Conservation (phyloP, 2,797 vertebrate species). For the Gila robusta region DNA sequence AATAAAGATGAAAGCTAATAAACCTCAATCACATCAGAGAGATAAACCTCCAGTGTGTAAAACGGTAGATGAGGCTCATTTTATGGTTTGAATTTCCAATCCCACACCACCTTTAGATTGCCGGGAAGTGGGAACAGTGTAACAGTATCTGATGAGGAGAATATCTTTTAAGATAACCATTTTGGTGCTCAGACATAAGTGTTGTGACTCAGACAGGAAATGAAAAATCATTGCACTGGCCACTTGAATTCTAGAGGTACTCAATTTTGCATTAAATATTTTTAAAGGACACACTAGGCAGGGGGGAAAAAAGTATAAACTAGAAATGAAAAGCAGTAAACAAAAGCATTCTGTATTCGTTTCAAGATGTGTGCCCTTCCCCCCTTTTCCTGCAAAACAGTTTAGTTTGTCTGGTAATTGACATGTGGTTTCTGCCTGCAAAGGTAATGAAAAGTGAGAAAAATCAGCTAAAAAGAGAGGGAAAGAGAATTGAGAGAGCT, state of each 20-base stretch:
- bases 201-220: slow-evolving; percentile 71
- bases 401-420: slow-evolving; percentile 49
- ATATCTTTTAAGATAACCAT: slow-evolving; percentile 60
- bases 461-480: slow-evolving; percentile 43
- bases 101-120: slow-evolving; percentile 11
- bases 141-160: slow-evolving; percentile 56
- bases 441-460: slow-evolving; percentile 38
- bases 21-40: neutral
- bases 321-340: neutral
- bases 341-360: neutral
- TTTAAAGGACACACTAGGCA: neutral
- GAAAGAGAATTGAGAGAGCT: slow-evolving; percentile 7
- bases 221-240: slow-evolving; percentile 50
- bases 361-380: neutral
- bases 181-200: slow-evolving; percentile 48
- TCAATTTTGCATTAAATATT: neutral
- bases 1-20: neutral
- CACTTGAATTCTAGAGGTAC: slow-evolving; percentile 43
- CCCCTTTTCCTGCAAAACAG: slow-evolving; percentile 9
- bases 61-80: slow-evolving; percentile 10
- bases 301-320: no score
- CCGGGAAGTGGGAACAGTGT: slow-evolving; percentile 30
- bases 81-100: neutral
- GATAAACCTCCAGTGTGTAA: neutral
- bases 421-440: slow-evolving; percentile 40